Conservation (phyloP, 2,797 vertebrate species). For the Acrossocheilus wenchowensis region DNA sequence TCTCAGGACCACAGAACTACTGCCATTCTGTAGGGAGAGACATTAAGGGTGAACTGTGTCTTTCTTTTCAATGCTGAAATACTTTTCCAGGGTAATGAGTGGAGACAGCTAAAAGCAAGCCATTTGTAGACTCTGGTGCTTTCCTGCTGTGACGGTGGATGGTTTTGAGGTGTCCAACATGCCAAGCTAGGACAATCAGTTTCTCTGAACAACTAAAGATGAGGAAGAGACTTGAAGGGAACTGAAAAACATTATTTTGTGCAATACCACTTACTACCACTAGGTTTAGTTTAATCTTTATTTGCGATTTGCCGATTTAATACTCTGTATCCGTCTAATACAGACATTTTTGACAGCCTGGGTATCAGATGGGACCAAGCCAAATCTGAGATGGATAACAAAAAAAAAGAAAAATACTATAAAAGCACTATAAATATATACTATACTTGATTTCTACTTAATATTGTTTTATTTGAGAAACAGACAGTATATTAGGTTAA, state of each 20-base stretch:
- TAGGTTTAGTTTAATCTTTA: neutral
- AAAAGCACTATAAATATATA: neutral
- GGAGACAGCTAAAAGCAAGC: neutral
- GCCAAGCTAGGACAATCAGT: neutral
- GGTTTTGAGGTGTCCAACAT: neutral
- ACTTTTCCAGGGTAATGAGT: neutral
- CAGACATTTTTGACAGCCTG: neutral
- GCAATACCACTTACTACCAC: neutral
- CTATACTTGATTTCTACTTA: neutral
- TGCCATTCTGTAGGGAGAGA: constrained; percentile 59
- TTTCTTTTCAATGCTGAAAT: neutral
- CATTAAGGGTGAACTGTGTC: neutral
- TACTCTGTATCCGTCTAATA: neutral
- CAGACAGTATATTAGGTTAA: neutral
- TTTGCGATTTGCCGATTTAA: neutral
- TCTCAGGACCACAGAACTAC: constrained; percentile 62
- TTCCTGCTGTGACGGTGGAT: neutral
- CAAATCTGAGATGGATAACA: neutral
- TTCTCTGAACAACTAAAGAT: neutral
- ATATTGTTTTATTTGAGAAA: neutral
- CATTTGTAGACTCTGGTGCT: constrained; percentile 2
- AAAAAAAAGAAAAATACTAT: neutral
- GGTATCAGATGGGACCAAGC: neutral
- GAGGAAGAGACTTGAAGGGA: neutral
- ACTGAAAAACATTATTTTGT: neutral